Percentiles rank a stretch among this genome's conserved stretches.
Conservation (phyloP, 2,888 invertebrate species). For the Oasisia sp. region DNA sequence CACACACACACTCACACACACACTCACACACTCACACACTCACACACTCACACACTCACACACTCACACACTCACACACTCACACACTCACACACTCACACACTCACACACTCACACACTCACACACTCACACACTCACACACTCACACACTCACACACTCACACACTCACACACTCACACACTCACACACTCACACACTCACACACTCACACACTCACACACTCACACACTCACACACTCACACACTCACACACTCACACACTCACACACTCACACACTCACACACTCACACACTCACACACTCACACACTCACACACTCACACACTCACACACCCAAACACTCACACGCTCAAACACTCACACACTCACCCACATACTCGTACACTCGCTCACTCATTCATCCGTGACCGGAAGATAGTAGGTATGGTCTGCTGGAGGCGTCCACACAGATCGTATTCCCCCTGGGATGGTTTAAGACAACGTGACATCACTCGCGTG, state of each 20-base stretch:
- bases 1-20: neutral
- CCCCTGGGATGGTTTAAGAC: too few relatives aligned
- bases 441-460: too few relatives aligned
- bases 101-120: neutral
- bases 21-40: neutral
- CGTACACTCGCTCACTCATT: slow-evolving; percentile 14
- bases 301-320: slow-evolving; percentile 33
- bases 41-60: neutral
- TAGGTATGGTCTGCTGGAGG: too few relatives aligned
- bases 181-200: neutral
- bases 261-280: slow-evolving; percentile 34
- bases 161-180: neutral
- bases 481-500: too few relatives aligned
- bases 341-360: slow-evolving; percentile 3
- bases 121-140: neutral
- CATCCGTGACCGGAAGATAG: too few relatives aligned
- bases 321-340: slow-evolving; percentile 33
- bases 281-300: slow-evolving; percentile 33
- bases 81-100: neutral
- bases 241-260: slow-evolving; percentile 25
- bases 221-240: too few relatives aligned
- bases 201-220: neutral
- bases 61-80: neutral
- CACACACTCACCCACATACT: slow-evolving; percentile 20
- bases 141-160: neutral